These are phyloP conservation scores for Sternarchorhynchus goeldii DNA, from an alignment of 2,797 vertebrate genomes.

Conservation along the genomic window DNA sequence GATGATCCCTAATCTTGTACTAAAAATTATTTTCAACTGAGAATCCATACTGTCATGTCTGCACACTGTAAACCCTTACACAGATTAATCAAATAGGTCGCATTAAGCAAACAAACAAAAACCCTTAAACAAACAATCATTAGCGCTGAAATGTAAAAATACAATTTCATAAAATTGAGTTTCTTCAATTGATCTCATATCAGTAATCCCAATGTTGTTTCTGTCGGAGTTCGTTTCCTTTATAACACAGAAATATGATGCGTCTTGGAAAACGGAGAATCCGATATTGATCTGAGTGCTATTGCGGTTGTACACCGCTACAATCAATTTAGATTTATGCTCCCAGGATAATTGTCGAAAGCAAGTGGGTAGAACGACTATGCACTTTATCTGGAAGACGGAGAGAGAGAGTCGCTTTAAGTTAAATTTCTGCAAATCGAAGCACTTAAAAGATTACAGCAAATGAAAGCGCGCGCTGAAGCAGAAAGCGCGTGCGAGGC, in stretches of 20 bases:
- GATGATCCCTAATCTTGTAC: too few species aligned
- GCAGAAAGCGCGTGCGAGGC: background rate
- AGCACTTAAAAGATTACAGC: conserved; percentile 29
- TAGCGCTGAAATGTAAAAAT: background rate
- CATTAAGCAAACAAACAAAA: background rate
- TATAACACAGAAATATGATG: background rate
- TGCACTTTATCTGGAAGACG: background rate
- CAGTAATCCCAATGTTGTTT: background rate
- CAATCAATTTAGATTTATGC: conserved; percentile 22
- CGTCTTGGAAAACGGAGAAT: conserved; percentile 8
- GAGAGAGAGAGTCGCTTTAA: background rate
- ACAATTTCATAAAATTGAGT: background rate
- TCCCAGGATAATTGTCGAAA: background rate
- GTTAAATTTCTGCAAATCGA: conserved; percentile 39
- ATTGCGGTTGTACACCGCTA: conserved; percentile 32
- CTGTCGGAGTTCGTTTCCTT: conserved; percentile 4
- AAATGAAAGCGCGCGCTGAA: conserved; percentile 16
- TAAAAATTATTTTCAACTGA: background rate
- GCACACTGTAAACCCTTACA: too few species aligned
- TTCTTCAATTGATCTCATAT: background rate
- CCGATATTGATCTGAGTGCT: conserved; percentile 32
- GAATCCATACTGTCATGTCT: background rate
- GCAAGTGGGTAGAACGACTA: background rate
- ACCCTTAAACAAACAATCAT: background rate
- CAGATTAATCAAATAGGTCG: background rate